These are phyloP conservation scores for Dallia pectoralis DNA, from an alignment of 2,797 vertebrate species.

Conservation along the genomic window DNA sequence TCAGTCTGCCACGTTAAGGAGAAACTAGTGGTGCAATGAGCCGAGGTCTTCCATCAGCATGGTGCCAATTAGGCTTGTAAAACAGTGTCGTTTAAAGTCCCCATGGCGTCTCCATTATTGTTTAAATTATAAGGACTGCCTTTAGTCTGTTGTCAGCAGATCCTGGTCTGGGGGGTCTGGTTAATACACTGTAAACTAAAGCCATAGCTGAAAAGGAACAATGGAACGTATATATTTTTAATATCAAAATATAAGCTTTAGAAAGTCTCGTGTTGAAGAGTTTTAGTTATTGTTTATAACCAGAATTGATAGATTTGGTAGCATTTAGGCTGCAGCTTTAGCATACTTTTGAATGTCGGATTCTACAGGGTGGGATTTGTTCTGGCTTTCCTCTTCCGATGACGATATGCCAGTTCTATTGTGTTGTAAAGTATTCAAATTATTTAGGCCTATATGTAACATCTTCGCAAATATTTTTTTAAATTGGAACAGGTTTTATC, in stretches of 20 bases:
- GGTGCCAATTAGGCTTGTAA: slow-evolving; percentile 50
- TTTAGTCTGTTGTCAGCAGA: background rate
- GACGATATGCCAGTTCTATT: background rate
- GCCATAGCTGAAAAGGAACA: background rate
- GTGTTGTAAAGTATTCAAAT: slow-evolving; percentile 12
- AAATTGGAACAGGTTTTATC: background rate
- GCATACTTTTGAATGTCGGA: background rate
- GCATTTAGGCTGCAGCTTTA: background rate
- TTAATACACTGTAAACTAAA: background rate
- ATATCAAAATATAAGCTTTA: background rate
- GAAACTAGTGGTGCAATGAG: slow-evolving; percentile 38
- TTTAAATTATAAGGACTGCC: background rate
- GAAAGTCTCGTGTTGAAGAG: background rate
- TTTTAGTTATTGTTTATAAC: background rate
- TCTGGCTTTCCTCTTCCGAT: background rate
- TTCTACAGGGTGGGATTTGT: background rate
- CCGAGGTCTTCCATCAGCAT: slow-evolving; percentile 46
- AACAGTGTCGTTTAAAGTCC: slow-evolving; percentile 43
- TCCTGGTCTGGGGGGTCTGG: background rate
- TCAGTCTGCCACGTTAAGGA: slow-evolving; percentile 28
- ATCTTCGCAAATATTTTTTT: background rate
- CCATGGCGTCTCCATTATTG: background rate
- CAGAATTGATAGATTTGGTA: background rate
- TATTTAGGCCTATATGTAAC: slow-evolving; percentile 14
- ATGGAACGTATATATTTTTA: no score